These are phyloP conservation scores for Drosophila miranda DNA, from an alignment of 1,140 invertebrate genomes.

Conservation along the genomic window DNA sequence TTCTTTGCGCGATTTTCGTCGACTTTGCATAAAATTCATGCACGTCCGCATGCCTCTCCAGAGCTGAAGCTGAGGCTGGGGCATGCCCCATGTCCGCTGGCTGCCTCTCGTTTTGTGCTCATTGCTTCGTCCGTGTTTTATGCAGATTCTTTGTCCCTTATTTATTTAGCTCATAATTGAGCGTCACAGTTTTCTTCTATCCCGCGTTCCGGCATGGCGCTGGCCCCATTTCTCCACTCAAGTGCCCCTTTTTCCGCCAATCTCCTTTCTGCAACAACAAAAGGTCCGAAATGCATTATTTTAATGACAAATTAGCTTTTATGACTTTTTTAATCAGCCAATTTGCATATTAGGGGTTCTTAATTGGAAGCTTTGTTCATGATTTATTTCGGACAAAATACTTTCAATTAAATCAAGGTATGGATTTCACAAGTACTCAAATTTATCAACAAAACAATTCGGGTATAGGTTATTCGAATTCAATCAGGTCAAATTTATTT, in stretches of 20 bases:
- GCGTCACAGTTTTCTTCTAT: constrained; percentile 13
- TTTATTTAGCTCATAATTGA: constrained; percentile 71
- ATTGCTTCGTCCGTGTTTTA: constrained; percentile 28
- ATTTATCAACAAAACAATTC: no score
- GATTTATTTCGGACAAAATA: constrained; percentile 7
- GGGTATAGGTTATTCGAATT: no score
- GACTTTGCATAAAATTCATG: constrained; percentile 78
- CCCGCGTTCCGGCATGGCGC: neutral
- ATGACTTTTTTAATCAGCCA: constrained; percentile 58
- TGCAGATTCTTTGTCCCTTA: constrained; percentile 48
- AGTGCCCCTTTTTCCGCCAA: neutral
- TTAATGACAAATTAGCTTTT: constrained; percentile 75
- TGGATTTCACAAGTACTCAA: neutral
- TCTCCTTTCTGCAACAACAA: constrained; percentile 4
- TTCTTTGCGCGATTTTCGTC: constrained; percentile 65
- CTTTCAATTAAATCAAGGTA: neutral
- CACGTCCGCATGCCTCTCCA: constrained; percentile 47
- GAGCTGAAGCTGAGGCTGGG: constrained; percentile 6
- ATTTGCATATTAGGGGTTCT: constrained; percentile 62
- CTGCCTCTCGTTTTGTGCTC: constrained; percentile 17
- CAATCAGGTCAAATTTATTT: no score
- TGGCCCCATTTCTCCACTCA: constrained; percentile 30
- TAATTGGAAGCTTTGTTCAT: constrained; percentile 40
- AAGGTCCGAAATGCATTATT: constrained; percentile 58
- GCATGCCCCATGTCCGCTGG: neutral